These are phyloP conservation scores for Drosophila lini DNA, from an alignment of 1,140 invertebrate species.

Conservation along the genomic window DNA sequence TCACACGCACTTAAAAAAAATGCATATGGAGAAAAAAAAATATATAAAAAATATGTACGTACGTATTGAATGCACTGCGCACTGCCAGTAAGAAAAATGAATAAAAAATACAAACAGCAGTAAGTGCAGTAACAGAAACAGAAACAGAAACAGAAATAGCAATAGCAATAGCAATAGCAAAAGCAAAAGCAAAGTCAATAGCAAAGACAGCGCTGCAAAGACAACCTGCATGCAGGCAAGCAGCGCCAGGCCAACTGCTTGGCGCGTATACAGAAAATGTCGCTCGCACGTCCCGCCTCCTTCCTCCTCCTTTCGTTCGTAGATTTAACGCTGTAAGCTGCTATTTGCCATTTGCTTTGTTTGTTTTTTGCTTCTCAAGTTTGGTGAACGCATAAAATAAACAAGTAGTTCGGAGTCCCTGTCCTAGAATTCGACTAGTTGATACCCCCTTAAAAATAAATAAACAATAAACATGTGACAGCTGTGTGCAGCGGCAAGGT, in stretches of 20 bases:
- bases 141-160: slow-evolving; percentile 29
- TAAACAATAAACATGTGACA: slow-evolving; percentile 9
- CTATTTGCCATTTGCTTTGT: slow-evolving; percentile 30
- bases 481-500: slow-evolving; percentile 6
- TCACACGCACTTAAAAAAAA: slow-evolving; percentile 72
- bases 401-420: slow-evolving; percentile 32
- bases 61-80: slow-evolving; percentile 40
- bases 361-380: slow-evolving; percentile 59
- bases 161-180: slow-evolving; percentile 4
- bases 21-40: slow-evolving; percentile 75
- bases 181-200: slow-evolving; percentile 38
- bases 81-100: slow-evolving; percentile 56
- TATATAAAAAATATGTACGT: slow-evolving; percentile 23
- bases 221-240: slow-evolving; percentile 29
- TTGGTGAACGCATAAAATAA: slow-evolving; percentile 73
- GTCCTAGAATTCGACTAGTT: slow-evolving; percentile 25
- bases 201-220: slow-evolving; percentile 38
- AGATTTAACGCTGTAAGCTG: slow-evolving; percentile 29
- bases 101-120: slow-evolving; percentile 58
- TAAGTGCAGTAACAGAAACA: slow-evolving; percentile 64
- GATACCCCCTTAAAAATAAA: slow-evolving; percentile 23
- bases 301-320: slow-evolving; percentile 16
- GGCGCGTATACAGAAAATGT: slow-evolving; percentile 72
- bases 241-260: slow-evolving; percentile 21
- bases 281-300: slow-evolving; percentile 36